phyloP scores from a whole-genome alignment of 2,113 vertebrate genomes.

The Lycaon pictus region DNA sequence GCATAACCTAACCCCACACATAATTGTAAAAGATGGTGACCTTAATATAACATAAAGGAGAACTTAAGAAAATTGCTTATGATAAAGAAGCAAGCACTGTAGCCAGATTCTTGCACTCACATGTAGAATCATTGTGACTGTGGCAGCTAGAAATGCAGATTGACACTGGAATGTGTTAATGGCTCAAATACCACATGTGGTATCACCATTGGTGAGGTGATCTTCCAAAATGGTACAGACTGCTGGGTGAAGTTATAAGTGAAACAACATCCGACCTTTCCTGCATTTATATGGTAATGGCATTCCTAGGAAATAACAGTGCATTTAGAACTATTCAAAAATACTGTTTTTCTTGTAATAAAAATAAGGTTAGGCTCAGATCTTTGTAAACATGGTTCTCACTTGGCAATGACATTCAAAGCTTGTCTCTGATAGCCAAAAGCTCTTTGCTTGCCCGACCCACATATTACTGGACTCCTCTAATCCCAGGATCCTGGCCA shows the following conservation, averaged over 20 bases:
- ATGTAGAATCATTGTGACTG: not conserved
- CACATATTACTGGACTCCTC: not conserved
- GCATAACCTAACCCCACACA: not conserved
- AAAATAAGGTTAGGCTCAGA: not conserved
- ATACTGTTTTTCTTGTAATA: not conserved
- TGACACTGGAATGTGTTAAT: not conserved
- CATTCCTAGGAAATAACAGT: constrained; percentile 34
- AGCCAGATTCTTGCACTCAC: not conserved
- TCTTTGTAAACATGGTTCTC: constrained; percentile 16
- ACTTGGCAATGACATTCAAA: not conserved
- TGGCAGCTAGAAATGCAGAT: not conserved
- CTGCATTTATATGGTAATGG: not conserved
- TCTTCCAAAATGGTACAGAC: not conserved
- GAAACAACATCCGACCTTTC: not conserved
- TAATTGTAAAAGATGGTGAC: not conserved
- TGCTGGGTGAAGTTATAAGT: not conserved
- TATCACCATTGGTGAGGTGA: not conserved
- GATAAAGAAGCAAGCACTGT: not conserved
- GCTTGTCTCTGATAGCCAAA: not conserved
- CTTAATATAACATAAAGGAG: not conserved
- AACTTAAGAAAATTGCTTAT: not conserved
- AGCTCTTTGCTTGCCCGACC: not conserved
- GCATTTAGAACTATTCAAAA: constrained; percentile 13
- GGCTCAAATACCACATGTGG: not conserved
- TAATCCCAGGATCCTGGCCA: not conserved